These are phyloP conservation scores for Miniopterus natalensis DNA, from an alignment of 2,113 vertebrate species.

Conservation along the genomic window DNA sequence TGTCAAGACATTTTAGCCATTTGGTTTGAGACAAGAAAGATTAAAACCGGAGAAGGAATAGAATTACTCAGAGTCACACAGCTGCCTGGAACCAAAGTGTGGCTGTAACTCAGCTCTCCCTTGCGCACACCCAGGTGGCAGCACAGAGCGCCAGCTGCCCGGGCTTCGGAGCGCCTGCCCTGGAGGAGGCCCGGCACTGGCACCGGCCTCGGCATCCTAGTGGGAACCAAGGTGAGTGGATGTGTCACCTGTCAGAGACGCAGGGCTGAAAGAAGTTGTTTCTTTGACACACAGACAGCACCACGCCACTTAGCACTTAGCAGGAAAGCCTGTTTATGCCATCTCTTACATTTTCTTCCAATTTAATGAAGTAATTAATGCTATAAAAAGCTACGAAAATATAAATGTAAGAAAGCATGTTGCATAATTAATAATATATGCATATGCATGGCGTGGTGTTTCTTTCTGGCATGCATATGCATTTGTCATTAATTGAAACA, in stretches of 20 bases:
- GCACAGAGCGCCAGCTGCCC: not conserved
- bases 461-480: constrained; percentile 71
- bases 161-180: not conserved
- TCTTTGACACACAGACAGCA: constrained; percentile 41
- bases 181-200: no score
- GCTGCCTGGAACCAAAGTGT: not conserved
- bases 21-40: not conserved
- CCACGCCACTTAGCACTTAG: constrained; percentile 53
- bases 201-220: not conserved
- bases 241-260: constrained; percentile 54
- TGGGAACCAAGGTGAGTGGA: not conserved
- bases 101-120: not conserved
- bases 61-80: not conserved
- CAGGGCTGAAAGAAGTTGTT: not conserved
- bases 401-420: constrained; percentile 78
- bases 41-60: not conserved
- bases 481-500: constrained; percentile 70
- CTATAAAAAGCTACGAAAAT: constrained; percentile 81
- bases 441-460: constrained; percentile 76
- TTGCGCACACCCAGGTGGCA: not conserved
- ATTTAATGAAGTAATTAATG: constrained; percentile 81
- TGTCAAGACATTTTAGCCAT: not conserved
- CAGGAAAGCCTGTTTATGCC: constrained; percentile 59
- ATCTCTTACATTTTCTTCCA: constrained; percentile 61
- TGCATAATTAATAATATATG: constrained; percentile 78